Evolutionary conservation across 2,113 vertebrate species (phyloP), one percentile per base, ranked within the genome.

Genomic region (Narcine bancroftii): DNA sequence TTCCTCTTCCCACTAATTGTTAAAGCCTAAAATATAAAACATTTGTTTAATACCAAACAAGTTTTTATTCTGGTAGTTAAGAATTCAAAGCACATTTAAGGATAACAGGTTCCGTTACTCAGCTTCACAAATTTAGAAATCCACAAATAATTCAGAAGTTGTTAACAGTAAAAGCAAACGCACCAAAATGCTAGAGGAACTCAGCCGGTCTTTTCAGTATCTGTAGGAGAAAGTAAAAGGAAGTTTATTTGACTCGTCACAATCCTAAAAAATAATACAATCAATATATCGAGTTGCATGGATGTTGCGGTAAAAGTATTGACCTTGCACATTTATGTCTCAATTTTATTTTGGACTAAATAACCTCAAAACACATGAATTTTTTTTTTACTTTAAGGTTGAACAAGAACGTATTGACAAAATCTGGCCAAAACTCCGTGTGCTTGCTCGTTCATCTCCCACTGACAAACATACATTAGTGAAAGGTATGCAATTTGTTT

Each of bases 331-430:
- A 39, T 17, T 53, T 53, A 53, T 81, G 77, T 26, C 26, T 63
- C 21, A 33, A n/a, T 36, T n/a, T 60, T 87, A n/a, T 87, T 75
- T 65, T 69, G 39, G 45, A 89, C n/a, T 65, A 60, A 66, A 15
- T 3, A 69, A 69, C 65, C 69, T 65, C 9, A 69, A 9, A 47
- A 69, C 26, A 33, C 39, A 47, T 29, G 45, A 66, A 45, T 91
- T 91, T 19, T 91, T 19, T 92, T 36, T 92, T 93, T 81, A 50
- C 6, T 92, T 94, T 24, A 94, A 99, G 99, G 97, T 99, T 89
- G 99, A 99, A 93, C 99, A 99, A 94, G 99, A 99, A 93, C 95
- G 98, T 53, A 99, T 99, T 6, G 99, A 99, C 95, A 99, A 99
- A 93, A 97, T 99, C 94, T 99, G 99, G 99, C 99, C 99, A 39